A percentile compares a stretch with the other conserved stretches of the same genome.
Evolutionary conservation across 2,888 invertebrate species (phyloP).

Genomic region (Cheilosia vernalis): DNA sequence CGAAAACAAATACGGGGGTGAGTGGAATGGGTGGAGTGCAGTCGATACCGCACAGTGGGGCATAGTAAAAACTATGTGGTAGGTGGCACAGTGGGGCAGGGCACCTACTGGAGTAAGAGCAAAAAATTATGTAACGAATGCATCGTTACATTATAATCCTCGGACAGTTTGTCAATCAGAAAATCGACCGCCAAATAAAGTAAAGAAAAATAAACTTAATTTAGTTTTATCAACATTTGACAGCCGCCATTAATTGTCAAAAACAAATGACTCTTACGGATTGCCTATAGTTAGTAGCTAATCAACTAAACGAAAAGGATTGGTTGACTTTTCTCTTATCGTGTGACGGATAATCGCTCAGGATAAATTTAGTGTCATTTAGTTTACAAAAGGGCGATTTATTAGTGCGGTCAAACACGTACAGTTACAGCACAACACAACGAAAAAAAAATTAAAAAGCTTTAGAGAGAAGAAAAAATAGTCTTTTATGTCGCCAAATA

Average conservation of each 20-base stretch:
- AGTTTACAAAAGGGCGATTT: slow-evolving; percentile 61
- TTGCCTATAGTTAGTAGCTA: background rate
- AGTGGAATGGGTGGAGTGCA: too few species aligned
- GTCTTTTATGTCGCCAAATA: slow-evolving; percentile 39
- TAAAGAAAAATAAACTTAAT: slow-evolving; percentile 19
- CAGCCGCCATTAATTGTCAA: slow-evolving; percentile 61
- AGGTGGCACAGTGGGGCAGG: too few species aligned
- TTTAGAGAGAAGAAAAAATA: background rate
- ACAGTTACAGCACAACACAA: background rate
- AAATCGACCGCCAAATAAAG: background rate
- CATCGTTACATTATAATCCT: too few species aligned
- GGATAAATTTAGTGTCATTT: slow-evolving; percentile 64
- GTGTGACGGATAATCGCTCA: slow-evolving; percentile 14
- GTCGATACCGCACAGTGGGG: too few species aligned
- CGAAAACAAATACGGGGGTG: too few species aligned
- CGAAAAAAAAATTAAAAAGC: background rate
- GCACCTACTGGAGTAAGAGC: too few species aligned
- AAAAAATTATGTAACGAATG: too few species aligned
- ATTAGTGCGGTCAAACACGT: slow-evolving; percentile 41
- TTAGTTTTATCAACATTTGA: slow-evolving; percentile 41
- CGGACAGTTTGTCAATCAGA: slow-evolving; percentile 41
- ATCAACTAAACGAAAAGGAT: slow-evolving; percentile 33
- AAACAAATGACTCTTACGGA: background rate
- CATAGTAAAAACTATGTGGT: too few species aligned
- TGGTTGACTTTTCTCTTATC: slow-evolving; percentile 21